Evolutionary conservation across 2,888 invertebrate species (phyloP).

Genomic region (Patella ulyssiponensis): DNA sequence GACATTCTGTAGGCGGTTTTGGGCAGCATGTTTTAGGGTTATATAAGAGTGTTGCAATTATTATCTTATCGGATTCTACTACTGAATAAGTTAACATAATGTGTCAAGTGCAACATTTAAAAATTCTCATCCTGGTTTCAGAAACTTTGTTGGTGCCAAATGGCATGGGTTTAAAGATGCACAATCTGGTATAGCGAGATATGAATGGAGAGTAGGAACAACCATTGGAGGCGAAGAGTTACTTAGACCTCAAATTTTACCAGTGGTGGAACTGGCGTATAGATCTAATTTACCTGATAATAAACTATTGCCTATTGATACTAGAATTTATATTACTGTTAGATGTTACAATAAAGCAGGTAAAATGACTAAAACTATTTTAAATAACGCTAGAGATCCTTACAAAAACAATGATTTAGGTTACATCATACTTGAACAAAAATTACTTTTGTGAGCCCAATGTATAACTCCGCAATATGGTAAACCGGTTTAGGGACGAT

Average conservation of each 20-base stretch:
- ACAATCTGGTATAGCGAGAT: constrained; percentile 45
- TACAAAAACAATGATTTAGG: no score
- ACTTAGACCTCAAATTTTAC: constrained; percentile 30
- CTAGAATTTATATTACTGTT: constrained; percentile 39
- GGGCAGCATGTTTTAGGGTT: no score
- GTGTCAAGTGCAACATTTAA: no score
- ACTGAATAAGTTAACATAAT: no score
- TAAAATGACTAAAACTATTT: background rate
- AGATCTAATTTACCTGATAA: constrained; percentile 16
- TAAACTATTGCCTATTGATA: constrained; percentile 30
- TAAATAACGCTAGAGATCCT: background rate
- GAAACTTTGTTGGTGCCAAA: constrained; percentile 37
- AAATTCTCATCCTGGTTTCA: background rate
- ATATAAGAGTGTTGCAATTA: no score
- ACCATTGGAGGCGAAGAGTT: constrained; percentile 39
- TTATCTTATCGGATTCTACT: no score
- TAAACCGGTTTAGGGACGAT: no score
- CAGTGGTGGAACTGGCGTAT: constrained; percentile 26
- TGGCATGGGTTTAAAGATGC: constrained; percentile 53
- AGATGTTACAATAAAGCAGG: constrained; percentile 46
- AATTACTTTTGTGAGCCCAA: no score
- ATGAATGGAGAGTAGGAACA: constrained; percentile 50
- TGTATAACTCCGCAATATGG: no score
- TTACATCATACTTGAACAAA: no score
- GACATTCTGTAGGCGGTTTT: no score